Evolutionary conservation across 2,113 vertebrate species (phyloP).

Genomic region (Equus quagga): DNA sequence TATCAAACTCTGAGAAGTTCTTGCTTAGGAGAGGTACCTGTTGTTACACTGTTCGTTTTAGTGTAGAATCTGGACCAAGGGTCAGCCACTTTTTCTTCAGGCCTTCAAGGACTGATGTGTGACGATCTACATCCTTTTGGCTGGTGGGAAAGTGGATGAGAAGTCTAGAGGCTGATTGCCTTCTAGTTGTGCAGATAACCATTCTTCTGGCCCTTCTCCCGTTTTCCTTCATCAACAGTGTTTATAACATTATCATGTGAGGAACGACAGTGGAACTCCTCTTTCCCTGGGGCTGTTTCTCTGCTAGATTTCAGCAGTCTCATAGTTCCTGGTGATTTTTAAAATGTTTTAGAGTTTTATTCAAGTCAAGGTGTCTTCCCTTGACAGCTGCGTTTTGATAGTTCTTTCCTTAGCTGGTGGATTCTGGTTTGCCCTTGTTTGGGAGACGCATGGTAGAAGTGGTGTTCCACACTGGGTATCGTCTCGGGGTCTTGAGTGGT

Average conservation of each 20-base stretch:
- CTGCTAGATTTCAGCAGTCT: not conserved
- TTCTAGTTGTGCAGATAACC: not conserved
- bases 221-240: not conserved
- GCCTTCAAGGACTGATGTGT: not conserved
- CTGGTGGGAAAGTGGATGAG: not conserved
- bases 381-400: not conserved
- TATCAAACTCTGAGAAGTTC: not conserved
- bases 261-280: not conserved
- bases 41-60: not conserved
- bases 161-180: not conserved
- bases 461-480: not conserved
- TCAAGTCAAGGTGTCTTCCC: conserved; percentile 16
- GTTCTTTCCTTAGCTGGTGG: not conserved
- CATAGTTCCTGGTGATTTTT: not conserved
- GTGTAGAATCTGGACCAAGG: not conserved
- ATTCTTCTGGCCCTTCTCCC: not conserved
- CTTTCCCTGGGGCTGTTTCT: not conserved
- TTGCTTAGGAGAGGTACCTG: not conserved
- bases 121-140: not conserved
- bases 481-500: not conserved
- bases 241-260: not conserved
- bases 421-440: not conserved
- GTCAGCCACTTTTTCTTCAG: not conserved
- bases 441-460: not conserved
- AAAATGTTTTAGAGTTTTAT: not conserved